Base-by-base conservation (phyloP, 2,888 invertebrate genomes). In the Xestia sexstrigata region DNA sequence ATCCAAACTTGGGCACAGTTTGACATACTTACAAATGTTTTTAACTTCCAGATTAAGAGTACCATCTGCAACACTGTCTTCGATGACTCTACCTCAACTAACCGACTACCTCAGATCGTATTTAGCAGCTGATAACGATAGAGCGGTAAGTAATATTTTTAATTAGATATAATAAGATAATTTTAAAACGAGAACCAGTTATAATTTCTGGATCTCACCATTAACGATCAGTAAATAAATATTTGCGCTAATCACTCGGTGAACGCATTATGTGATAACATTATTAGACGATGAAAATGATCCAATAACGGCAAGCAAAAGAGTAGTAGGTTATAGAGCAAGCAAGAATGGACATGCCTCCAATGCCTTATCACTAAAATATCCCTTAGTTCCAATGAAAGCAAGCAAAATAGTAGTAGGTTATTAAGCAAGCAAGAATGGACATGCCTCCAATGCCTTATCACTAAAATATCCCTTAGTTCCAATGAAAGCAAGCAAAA, bases 31-130 rank as follows among this genome's bases (percentile, higher is more conserved):
- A 35, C 35, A 35, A 35, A 35, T 35, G 35, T 9, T 35, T 72
- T 17, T 20, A 9, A 11, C 15, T 89, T 89, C 97, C 78, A 98
- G 98, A 87, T 91, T 96, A 82, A 92, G 94, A 76, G 98, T 99
- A 90, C 98, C 98, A 0, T 97, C 98, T 0, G 97, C 97, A 70
- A 98, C 98, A 78, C 94, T 99, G 68, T 98, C 98, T 72, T 98
- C 98, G 77, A 98, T 99, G 98, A 99, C 99, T 0, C 95, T 99
- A 79, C 98, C 98, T 39, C 99, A 99, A 93, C 96, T 99, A 62
- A 99, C 99, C 0, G 98, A 98, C 74, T 98, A 98, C 92, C 97
- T 99, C 45, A 97, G 98, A 0, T 95, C 96, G 0, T 96, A 96
- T 83, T 88, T 96, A 78, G 95, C 96, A 9, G 94, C 96, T 0